These are phyloP conservation scores for Seira musarum DNA, from an alignment of 2,888 invertebrate species.

Conservation along the genomic window DNA sequence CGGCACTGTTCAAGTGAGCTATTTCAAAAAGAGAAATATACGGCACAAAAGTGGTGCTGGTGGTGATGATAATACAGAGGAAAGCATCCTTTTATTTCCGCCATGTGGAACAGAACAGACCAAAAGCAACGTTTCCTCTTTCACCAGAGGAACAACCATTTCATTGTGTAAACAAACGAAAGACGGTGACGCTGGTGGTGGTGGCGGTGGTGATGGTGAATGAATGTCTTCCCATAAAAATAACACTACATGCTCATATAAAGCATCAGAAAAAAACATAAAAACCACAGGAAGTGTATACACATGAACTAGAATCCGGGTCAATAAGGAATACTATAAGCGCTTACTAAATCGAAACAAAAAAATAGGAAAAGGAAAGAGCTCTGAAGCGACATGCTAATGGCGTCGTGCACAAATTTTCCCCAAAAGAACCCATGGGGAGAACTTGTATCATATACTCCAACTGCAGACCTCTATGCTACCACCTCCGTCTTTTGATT, in stretches of 20 bases:
- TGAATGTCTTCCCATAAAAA: conserved; percentile 7
- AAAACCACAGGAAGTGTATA: conserved; percentile 15
- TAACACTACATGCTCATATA: neutral
- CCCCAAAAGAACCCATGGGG: neutral
- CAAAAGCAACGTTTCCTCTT: conserved; percentile 9
- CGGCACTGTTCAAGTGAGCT: too few species aligned
- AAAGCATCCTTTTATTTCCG: conserved; percentile 7
- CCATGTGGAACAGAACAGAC: neutral
- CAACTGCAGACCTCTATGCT: neutral
- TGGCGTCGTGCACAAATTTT: too few species aligned
- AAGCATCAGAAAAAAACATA: neutral
- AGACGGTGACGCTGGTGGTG: conserved; percentile 7
- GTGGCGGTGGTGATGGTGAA: neutral
- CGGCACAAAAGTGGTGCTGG: neutral
- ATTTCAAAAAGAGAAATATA: too few species aligned
- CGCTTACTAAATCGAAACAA: neutral
- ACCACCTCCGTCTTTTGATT: neutral
- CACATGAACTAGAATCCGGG: conserved; percentile 6
- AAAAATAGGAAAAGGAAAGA: neutral
- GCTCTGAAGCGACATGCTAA: too few species aligned
- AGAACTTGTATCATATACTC: conserved; percentile 1
- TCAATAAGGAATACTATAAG: conserved; percentile 6
- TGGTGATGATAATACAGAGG: neutral
- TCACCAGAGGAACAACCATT: conserved; percentile 3
- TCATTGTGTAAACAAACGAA: neutral